Base-by-base conservation (phyloP, 2,888 invertebrate species). In the Aricia artaxerxes region DNA sequence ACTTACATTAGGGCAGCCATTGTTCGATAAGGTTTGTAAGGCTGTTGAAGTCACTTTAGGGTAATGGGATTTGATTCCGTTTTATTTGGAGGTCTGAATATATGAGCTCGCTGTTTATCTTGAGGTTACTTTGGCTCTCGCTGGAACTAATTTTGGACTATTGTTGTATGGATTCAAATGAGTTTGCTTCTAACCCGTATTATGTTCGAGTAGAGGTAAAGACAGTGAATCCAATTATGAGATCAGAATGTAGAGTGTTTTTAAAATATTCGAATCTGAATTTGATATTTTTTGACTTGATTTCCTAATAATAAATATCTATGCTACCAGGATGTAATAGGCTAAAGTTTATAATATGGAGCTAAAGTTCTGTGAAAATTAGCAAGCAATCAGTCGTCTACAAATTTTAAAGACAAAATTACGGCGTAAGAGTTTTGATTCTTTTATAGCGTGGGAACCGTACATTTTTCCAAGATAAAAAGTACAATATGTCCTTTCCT, bases 1-100 rank as follows among this genome's bases (percentile, higher is more conserved):
- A 81, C 81, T 82, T 82, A 82, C 81, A 77, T 81, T 80, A 81
- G 80, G 80, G 78, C 80, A 79, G 79, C 82, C 80, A 82, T 82
- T 83, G 82, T 84, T 82, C 82, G 83, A 80, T 82, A 82, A 82
- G 78, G 82, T 82, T 80, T 80, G 81, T 82, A 81, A 81, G 76
- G 79, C 80, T 75, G 80, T 80, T 69, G 76, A 64, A 80, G 64
- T 81, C 72, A 77, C 75, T 81, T 80, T 77, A 79, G 79, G 80
- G 80, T 81, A 82, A 82, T 80, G 81, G 82, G 78, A 73, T 81
- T 81, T 73, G 78, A 75, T 49, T 75, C 75, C 75, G 31, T 76
- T 76, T 76, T 76, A 76, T 76, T 76, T 76, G 53, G 49, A 49
- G 76, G 16, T 57, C 76, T 38, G 53, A 53, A 57, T 53, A 35